Conservation (phyloP, 2,113 vertebrate genomes). For the Nibea albiflora region DNA sequence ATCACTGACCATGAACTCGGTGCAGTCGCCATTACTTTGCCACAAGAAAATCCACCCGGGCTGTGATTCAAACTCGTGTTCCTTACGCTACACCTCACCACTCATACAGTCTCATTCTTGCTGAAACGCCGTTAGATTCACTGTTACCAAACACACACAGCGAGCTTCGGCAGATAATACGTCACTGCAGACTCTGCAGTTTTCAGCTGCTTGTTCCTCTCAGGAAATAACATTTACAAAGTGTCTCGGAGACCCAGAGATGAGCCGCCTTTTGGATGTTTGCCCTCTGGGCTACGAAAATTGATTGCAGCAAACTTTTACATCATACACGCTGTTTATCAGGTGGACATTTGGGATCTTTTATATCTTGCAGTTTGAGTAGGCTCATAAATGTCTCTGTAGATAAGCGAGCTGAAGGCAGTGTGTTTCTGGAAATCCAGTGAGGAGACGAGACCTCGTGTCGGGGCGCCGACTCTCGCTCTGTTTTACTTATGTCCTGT, state of each 20-base stretch:
- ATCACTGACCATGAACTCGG: background rate
- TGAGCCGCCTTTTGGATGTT: background rate
- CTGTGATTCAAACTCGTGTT: background rate
- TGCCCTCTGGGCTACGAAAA: background rate
- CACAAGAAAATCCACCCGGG: background rate
- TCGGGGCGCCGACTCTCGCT: conserved; percentile 13
- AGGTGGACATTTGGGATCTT: background rate
- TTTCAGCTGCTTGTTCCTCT: background rate
- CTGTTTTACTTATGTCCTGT: conserved; percentile 22
- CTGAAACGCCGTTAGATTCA: background rate
- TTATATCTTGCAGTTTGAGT: background rate
- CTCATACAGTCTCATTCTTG: no score
- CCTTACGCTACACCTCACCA: no score
- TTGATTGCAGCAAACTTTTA: conserved; percentile 1
- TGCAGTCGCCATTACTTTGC: no score
- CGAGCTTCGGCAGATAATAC: background rate
- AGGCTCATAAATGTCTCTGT: background rate
- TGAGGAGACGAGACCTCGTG: conserved; percentile 19
- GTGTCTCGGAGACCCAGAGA: background rate
- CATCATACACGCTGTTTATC: conserved; percentile 1
- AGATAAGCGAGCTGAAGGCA: background rate
- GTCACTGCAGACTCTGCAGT: background rate
- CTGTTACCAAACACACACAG: background rate
- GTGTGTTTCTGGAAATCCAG: background rate
- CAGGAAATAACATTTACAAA: background rate